phyloP scores from a whole-genome alignment of 2,888 invertebrate species.

The Tolmerus cingulatus region DNA sequence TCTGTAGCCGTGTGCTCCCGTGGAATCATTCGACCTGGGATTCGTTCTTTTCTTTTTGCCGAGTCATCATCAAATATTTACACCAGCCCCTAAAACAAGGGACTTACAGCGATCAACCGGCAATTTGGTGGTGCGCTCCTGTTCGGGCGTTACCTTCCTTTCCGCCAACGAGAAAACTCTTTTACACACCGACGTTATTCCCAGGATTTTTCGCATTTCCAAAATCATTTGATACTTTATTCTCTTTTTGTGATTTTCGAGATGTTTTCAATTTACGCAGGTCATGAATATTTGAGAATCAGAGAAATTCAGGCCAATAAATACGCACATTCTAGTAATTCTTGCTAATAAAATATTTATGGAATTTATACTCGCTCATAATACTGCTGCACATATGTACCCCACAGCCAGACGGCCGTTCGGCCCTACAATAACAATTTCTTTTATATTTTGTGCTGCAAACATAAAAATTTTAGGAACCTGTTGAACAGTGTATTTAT shows the following conservation, averaged over 20 bases:
- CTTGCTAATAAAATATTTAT: constrained; percentile 34
- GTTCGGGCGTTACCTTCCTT: not conserved
- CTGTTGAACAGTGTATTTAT: not conserved
- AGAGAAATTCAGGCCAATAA: constrained; percentile 23
- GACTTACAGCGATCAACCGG: constrained; percentile 39
- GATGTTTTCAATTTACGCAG: constrained; percentile 43
- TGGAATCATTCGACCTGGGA: constrained; percentile 36
- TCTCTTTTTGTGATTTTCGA: constrained; percentile 40
- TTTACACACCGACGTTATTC: constrained; percentile 27
- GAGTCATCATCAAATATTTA: constrained; percentile 53
- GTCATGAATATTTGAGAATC: constrained; percentile 36
- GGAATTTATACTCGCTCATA: constrained; percentile 32
- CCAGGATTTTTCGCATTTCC: constrained; percentile 25
- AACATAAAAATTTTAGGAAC: constrained; percentile 1
- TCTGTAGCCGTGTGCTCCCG: constrained; percentile 4
- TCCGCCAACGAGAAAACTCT: not conserved
- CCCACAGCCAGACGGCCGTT: not conserved
- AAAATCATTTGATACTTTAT: constrained; percentile 41
- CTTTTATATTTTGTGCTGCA: constrained; percentile 16
- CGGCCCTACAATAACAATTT: not conserved
- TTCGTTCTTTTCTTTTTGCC: constrained; percentile 49
- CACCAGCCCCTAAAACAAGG: constrained; percentile 23
- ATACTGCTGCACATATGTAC: constrained; percentile 21
- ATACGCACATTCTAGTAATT: constrained; percentile 36
- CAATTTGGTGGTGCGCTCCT: constrained; percentile 20